phyloP scores from a whole-genome alignment of 2,888 invertebrate genomes.

The Drosophila paramelanica region DNA sequence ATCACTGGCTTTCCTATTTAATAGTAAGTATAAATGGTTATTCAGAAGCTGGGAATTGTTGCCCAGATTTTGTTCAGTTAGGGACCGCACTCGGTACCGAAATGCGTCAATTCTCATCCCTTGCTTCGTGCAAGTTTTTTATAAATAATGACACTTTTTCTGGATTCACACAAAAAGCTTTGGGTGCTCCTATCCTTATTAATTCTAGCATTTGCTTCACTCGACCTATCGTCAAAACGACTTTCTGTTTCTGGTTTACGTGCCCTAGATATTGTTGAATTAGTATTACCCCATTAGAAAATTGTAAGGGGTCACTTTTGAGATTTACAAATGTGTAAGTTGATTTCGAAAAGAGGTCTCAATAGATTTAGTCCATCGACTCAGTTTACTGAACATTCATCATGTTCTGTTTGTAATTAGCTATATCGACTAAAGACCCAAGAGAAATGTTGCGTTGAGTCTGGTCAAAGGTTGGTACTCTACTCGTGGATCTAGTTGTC shows the following conservation, averaged over 20 bases:
- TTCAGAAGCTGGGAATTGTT: background rate
- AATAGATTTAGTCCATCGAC: background rate
- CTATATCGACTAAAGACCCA: background rate
- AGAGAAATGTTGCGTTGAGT: no score
- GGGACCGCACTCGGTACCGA: background rate
- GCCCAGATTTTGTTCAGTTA: background rate
- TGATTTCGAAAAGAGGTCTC: no score
- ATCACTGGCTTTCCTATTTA: background rate
- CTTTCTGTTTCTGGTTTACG: background rate
- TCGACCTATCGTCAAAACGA: background rate
- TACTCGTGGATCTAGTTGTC: background rate
- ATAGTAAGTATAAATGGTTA: background rate
- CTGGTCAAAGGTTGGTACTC: no score
- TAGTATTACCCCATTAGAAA: background rate
- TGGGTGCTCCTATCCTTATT: background rate
- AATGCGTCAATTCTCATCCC: background rate
- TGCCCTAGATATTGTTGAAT: no score
- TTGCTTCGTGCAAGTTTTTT: background rate
- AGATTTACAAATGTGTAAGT: background rate
- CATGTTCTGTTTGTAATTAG: background rate
- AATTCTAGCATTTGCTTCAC: background rate
- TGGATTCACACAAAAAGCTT: background rate
- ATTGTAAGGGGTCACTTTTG: background rate
- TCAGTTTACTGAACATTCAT: background rate
- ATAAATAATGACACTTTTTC: background rate